Evolutionary conservation across 2,888 invertebrate genomes (phyloP).

Genomic region (Rhagium mordax): DNA sequence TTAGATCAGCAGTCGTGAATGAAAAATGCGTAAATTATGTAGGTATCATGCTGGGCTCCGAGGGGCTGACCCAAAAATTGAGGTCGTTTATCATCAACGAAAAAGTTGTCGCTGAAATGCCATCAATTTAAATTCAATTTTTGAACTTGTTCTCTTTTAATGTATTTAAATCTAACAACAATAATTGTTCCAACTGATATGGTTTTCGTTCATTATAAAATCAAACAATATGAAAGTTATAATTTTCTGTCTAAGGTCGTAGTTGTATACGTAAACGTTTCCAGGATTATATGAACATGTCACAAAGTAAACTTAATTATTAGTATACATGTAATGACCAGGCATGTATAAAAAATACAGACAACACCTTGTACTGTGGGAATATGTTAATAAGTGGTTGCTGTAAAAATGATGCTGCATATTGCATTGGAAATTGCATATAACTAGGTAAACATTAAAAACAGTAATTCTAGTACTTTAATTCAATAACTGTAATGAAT

Average conservation of each 20-base stretch:
- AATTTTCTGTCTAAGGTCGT: too few species aligned
- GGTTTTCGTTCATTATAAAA: too few species aligned
- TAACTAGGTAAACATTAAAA: not conserved
- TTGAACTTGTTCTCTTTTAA: too few species aligned
- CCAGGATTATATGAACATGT: not conserved
- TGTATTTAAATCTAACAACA: too few species aligned
- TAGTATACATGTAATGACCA: not conserved
- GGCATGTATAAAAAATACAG: not conserved
- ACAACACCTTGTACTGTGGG: not conserved
- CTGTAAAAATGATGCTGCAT: not conserved
- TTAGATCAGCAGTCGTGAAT: slow-evolving; percentile 5
- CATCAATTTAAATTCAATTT: too few species aligned
- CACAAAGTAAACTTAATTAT: not conserved
- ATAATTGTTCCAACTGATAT: too few species aligned
- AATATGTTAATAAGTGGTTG: too few species aligned
- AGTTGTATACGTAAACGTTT: not conserved
- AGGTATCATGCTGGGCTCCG: not conserved
- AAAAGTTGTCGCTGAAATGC: too few species aligned
- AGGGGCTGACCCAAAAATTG: not conserved
- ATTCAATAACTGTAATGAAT: too few species aligned
- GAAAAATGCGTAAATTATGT: slow-evolving; percentile 19
- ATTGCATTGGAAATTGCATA: not conserved
- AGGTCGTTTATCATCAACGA: not conserved
- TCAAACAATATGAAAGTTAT: too few species aligned
- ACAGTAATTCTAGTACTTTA: too few species aligned